phyloP scores from a whole-genome alignment of 2,888 invertebrate genomes.

The Magallana nippona region DNA sequence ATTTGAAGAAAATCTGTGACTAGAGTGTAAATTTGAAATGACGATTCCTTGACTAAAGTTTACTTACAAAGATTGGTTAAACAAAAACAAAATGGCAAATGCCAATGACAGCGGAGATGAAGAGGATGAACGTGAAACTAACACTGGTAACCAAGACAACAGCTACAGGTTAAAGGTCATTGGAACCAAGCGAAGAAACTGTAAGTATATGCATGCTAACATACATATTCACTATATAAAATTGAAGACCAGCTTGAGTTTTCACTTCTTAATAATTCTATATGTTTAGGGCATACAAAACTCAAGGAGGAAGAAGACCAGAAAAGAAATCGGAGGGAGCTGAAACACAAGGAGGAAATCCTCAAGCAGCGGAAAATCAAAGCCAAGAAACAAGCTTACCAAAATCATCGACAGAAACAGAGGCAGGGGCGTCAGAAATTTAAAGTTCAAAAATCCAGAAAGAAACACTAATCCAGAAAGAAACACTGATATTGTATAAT shows the following conservation, averaged over 20 bases:
- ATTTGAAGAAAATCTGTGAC: not conserved
- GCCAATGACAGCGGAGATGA: conserved; percentile 65
- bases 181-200: conserved; percentile 53
- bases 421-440: conserved; percentile 48
- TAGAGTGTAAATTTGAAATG: not conserved
- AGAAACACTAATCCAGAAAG: conserved; percentile 36
- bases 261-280: conserved; percentile 23
- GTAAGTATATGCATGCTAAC: conserved; percentile 51
- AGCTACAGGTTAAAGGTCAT: conserved; percentile 44
- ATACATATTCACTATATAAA: not conserved
- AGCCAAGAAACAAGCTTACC: conserved; percentile 72
- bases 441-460: conserved; percentile 38
- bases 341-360: conserved; percentile 86
- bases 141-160: conserved; percentile 7
- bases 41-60: conserved; percentile 62
- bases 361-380: conserved; percentile 76
- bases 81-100: conserved; percentile 82
- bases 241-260: no score
- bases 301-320: conserved; percentile 49
- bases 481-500: not conserved
- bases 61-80: conserved; percentile 91
- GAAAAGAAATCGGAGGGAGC: conserved; percentile 60
- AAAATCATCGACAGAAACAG: conserved; percentile 69
- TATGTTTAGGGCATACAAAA: conserved; percentile 65
- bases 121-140: conserved; percentile 57